Evolutionary conservation across 2,888 invertebrate genomes (phyloP), one percentile per base, ranked within the genome.

Genomic region (Caenorhabditis sp.): DNA sequence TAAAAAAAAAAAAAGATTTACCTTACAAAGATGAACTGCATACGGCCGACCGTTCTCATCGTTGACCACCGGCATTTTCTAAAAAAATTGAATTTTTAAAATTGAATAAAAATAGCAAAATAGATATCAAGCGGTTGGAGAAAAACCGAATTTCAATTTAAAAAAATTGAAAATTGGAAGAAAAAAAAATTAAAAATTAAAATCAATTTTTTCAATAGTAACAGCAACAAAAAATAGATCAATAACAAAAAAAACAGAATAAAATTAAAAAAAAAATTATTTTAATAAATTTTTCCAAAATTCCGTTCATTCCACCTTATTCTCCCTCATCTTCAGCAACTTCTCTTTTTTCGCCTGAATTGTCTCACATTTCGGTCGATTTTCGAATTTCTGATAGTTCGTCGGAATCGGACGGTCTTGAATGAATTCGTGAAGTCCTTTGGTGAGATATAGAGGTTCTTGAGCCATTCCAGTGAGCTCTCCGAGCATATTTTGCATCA

Each of bases 401-500:
- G 28, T 11, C 1, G 80, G 70, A 28, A 80, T 70, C 20, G 83
- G 81, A 15, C 83, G 81, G 71, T 84, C 85, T 85, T 90, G 86
- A 4, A 86, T 83, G 62, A 88, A 90, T 61, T 87, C 87, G 15
- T 83, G 71, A 32, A 90, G 67, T 50, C 85, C 89, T 61, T 80
- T 83, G 2, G 62, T 72, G 20, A 60, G 35, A 13, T 72, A 62
- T 22, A 37, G n/a, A 1, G 18, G 47, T 20, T 40, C 67, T 18
- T 47, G n/a, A 1, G 61, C 4, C 58, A 80, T 72, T 1, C 37
- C 15, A 4, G 60, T 53, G 35, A 90, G 47, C 35, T 84, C 86
- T 13, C 55, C 56, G 24, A 90, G 80, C 90, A 90, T 90, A 50
- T 86, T 84, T 50, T 83, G 77, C 32, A 90, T 71, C 78, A 87